A percentile compares a stretch with the other conserved stretches of the same genome.
Conservation (phyloP, 2,888 invertebrate genomes). For the Drosophila vallismaia region DNA sequence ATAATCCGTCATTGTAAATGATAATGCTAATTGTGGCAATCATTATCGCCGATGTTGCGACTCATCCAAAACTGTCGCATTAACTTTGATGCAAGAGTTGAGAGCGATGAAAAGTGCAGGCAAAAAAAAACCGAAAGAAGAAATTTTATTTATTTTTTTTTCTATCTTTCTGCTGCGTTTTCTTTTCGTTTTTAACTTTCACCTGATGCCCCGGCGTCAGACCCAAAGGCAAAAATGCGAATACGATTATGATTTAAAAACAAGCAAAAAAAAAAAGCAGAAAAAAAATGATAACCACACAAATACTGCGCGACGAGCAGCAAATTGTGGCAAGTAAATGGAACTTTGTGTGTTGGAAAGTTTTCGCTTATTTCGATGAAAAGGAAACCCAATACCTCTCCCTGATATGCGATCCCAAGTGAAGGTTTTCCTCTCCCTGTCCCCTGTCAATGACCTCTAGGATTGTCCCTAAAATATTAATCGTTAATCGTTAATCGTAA, state of each 20-base stretch:
- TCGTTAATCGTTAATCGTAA: not conserved
- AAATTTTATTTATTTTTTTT: slow-evolving; percentile 39
- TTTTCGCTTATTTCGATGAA: slow-evolving; percentile 28
- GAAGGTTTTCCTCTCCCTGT: slow-evolving; percentile 36
- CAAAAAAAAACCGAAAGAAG: slow-evolving; percentile 68
- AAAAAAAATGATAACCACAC: no score
- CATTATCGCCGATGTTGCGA: slow-evolving; percentile 26
- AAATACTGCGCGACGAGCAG: not conserved
- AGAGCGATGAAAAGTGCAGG: slow-evolving; percentile 74
- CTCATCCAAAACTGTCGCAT: slow-evolving; percentile 73
- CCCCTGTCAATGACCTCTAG: slow-evolving; percentile 34
- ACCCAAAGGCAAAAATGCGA: slow-evolving; percentile 40
- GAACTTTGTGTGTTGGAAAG: slow-evolving; percentile 44
- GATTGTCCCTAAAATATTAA: not conserved
- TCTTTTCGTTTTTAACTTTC: slow-evolving; percentile 39
- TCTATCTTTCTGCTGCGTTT: slow-evolving; percentile 19
- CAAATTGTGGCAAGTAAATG: slow-evolving; percentile 50
- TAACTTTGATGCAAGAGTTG: slow-evolving; percentile 63
- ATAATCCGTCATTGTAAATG: not conserved
- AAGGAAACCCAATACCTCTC: slow-evolving; percentile 36
- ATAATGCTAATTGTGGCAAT: slow-evolving; percentile 1
- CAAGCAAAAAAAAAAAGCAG: no score
- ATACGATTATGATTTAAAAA: slow-evolving; percentile 9
- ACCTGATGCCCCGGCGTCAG: slow-evolving; percentile 48
- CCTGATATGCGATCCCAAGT: slow-evolving; percentile 34